Conservation (phyloP, 2,797 vertebrate species). For the Podarcis siculus region DNA sequence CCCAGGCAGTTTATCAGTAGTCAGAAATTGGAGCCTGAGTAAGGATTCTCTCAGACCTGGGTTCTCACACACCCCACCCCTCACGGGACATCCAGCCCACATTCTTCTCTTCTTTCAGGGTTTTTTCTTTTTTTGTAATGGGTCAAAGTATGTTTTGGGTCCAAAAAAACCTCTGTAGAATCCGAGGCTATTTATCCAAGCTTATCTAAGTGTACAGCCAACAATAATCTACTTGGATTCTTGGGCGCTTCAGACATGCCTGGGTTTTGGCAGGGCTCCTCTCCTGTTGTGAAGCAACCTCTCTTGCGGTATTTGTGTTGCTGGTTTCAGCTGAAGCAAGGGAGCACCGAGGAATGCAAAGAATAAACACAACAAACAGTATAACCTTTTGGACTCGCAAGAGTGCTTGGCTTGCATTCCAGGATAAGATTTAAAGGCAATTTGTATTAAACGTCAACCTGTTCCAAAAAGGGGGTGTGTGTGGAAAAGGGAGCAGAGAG, state of each 20-base stretch:
- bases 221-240: neutral
- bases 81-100: neutral
- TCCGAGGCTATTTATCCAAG: slow-evolving; percentile 1
- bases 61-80: neutral
- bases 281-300: neutral
- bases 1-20: neutral
- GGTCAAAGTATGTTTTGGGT: neutral
- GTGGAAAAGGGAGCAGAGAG: no score
- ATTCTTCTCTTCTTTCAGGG: neutral
- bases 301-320: slow-evolving; percentile 16
- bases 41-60: neutral
- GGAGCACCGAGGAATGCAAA: slow-evolving; percentile 39
- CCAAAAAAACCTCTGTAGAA: slow-evolving; percentile 2
- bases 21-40: neutral
- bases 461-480: neutral
- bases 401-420: slow-evolving; percentile 14
- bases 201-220: slow-evolving; percentile 48
- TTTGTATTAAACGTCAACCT: slow-evolving; percentile 39
- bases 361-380: slow-evolving; percentile 8
- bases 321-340: slow-evolving; percentile 59
- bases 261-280: neutral
- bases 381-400: slow-evolving; percentile 29
- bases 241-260: slow-evolving; percentile 32
- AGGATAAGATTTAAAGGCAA: neutral
- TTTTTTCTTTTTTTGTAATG: neutral